phyloP scores from a whole-genome alignment of 2,113 vertebrate species.

The Pontoporia blainvillei region DNA sequence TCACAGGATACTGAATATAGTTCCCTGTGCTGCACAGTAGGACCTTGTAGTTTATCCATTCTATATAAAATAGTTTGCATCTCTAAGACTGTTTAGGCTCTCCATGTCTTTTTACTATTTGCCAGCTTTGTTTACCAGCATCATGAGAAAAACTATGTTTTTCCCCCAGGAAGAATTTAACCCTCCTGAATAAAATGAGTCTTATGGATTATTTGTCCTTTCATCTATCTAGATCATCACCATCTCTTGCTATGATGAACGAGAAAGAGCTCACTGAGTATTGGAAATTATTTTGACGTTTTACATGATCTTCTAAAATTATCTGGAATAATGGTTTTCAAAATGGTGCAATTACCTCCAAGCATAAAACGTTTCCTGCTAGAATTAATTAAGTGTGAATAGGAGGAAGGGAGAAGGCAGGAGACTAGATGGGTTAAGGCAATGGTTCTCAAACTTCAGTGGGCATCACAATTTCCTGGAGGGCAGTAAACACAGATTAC shows the following conservation, averaged over 20 bases:
- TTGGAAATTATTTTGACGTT: not conserved
- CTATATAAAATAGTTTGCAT: not conserved
- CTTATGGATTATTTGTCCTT: not conserved
- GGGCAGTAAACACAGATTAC: not conserved
- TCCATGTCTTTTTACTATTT: not conserved
- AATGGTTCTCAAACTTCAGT: rapidly evolving
- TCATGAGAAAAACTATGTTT: not conserved
- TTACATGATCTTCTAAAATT: not conserved
- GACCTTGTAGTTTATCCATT: not conserved
- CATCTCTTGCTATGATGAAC: not conserved
- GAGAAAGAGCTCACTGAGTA: not conserved
- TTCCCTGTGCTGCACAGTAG: not conserved
- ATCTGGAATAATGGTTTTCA: not conserved
- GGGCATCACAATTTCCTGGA: rapidly evolving
- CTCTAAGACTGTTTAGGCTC: not conserved
- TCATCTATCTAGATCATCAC: not conserved
- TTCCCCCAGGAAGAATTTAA: not conserved
- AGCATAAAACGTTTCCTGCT: not conserved
- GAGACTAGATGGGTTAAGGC: not conserved
- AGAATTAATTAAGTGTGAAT: not conserved
- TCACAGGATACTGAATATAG: not conserved
- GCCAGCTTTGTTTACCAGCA: not conserved
- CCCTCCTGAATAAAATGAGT: not conserved
- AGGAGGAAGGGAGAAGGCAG: not conserved
- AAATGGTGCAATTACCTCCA: not conserved